Evolutionary conservation across 1,140 invertebrate genomes (phyloP).

Genomic region (Brachionus koreanus): DNA sequence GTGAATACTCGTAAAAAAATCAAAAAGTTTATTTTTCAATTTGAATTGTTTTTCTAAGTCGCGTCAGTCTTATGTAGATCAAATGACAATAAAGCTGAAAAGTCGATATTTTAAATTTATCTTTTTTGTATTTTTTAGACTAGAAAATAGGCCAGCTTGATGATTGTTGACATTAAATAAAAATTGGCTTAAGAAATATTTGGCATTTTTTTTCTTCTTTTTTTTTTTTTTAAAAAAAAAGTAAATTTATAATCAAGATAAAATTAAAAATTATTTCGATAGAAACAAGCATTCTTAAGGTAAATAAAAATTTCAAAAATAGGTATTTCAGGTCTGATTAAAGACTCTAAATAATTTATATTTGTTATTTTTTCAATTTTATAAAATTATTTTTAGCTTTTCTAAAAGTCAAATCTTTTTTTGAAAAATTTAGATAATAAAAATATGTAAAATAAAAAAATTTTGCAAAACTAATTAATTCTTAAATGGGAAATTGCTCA

Average conservation of each 20-base stretch:
- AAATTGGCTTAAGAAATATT: not conserved
- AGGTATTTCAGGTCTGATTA: not conserved
- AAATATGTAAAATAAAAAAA: slow-evolving; percentile 22
- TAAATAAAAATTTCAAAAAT: not conserved
- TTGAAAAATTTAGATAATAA: not conserved
- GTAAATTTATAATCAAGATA: not conserved
- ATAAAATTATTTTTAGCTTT: not conserved
- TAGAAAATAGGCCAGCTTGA: not conserved
- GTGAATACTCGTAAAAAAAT: too few relatives aligned
- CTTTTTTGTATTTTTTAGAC: not conserved
- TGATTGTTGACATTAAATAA: not conserved
- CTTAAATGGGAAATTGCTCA: slow-evolving; percentile 43
- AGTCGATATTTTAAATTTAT: not conserved
- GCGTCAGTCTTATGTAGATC: not conserved
- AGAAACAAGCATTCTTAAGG: not conserved
- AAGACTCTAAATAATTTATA: not conserved
- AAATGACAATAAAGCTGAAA: not conserved
- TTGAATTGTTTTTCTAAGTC: too few relatives aligned
- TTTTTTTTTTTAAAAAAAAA: not conserved
- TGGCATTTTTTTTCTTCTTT: not conserved
- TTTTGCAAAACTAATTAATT: not conserved
- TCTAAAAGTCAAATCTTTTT: not conserved
- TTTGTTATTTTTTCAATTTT: not conserved
- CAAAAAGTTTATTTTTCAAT: too few relatives aligned
- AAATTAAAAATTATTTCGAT: not conserved